Evolutionary conservation across 37 sponge, comb jelly and placozoan genomes (phyloP).

Genomic region (Halichondria panicea): DNA sequence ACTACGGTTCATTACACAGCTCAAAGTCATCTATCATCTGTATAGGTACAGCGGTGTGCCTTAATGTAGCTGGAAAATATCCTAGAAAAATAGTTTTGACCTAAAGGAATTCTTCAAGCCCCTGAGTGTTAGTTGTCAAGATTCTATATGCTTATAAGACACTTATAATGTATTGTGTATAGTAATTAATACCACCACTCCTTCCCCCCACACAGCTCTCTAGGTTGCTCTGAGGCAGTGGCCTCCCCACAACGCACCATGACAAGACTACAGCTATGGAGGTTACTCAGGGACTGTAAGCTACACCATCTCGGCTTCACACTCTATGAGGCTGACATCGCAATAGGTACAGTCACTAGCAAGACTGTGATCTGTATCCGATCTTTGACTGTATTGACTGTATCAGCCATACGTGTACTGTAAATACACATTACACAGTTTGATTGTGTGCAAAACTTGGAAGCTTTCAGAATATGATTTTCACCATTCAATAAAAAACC

Average conservation of each 20-base stretch:
- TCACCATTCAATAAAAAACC: too few species aligned
- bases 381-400: too few species aligned
- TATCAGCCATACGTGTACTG: too few species aligned
- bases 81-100: not conserved
- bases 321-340: constrained; percentile 33
- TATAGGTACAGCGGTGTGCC: constrained; percentile 24
- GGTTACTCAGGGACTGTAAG: constrained; percentile 66
- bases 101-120: not conserved
- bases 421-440: too few species aligned
- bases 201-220: not conserved
- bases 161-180: too few species aligned
- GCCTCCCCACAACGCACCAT: not conserved
- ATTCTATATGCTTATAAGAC: too few species aligned
- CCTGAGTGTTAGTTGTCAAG: too few species aligned
- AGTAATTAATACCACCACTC: not conserved
- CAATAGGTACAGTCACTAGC: constrained; percentile 7
- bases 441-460: too few species aligned
- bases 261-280: constrained; percentile 54
- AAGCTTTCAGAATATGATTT: too few species aligned
- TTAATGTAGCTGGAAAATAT: not conserved
- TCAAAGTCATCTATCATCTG: constrained; percentile 68
- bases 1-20: constrained; percentile 47
- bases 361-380: too few species aligned
- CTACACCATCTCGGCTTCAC: constrained; percentile 34
- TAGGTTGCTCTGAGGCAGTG: not conserved